Base-by-base conservation (phyloP, 2,888 invertebrate genomes). In the Napeogenes sylphis region DNA sequence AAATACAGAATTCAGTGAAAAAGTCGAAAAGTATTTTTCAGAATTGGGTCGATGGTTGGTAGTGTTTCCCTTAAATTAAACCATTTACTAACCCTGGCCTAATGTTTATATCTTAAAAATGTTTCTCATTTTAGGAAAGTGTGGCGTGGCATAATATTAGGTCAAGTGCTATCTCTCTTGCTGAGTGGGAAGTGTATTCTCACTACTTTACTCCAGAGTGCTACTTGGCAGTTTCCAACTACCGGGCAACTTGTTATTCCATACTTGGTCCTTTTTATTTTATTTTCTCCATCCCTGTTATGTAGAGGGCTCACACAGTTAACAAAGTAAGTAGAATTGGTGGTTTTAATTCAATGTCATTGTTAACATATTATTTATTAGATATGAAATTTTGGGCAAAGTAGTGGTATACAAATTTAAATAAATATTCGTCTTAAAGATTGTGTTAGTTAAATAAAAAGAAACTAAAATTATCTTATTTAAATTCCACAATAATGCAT, bases 211-310 rank as follows among this genome's bases (percentile, higher is more conserved):
- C 92, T 95, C 58, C 94, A 94, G 75, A 92, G 93, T 72, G 91
- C 92, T 66, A 92, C 93, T 68, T 93, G 93, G 75, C 93, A 95
- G 64, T 92, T 94, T 69, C 92, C 95, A 38, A 95, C 95, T 8
- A 95, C 96, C 70, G 96, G 94, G 56, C 97, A 97, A 85, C 93
- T 94, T 70, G 93, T 97, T 74, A 92, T 95, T 58, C 96, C 95
- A 75, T 97, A 97, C 80, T 90, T 94, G 70, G 90, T 94, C 69
- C 91, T 97, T 71, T 94, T 95, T 75, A 87, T 95, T 72, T 92
- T 95, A 66, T 97, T 95, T 79, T 94, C 95, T 55, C 94, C 95
- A 62, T 93, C 94, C 82, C 85, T 96, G 75, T 93, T 95, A 2
- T 95, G 95, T 83, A 92, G 93, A 71, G 92, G 93, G 66, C 90